Conservation (phyloP, 2,113 vertebrate genomes). For the Haemorhous mexicanus region DNA sequence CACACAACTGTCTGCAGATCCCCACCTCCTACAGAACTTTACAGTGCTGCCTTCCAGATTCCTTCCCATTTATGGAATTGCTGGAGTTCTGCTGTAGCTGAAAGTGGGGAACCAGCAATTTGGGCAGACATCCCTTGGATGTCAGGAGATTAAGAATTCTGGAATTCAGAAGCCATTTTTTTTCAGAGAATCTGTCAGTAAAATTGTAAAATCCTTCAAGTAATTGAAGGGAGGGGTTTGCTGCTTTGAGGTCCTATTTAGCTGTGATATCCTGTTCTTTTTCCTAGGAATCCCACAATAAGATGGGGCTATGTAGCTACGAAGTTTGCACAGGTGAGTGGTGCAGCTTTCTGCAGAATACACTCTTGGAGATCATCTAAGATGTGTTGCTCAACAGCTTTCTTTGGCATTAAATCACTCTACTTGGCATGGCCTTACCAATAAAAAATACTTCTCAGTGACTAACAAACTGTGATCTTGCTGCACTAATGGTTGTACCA, state of each 20-base stretch:
- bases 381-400: background rate
- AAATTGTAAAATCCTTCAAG: background rate
- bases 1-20: rapidly evolving
- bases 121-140: background rate
- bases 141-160: background rate
- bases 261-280: background rate
- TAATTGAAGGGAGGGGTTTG: background rate
- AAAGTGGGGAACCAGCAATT: background rate
- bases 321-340: conserved; percentile 88
- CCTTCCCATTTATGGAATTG: background rate
- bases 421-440: background rate
- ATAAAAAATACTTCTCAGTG: background rate
- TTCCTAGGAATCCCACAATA: conserved; percentile 82
- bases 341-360: background rate
- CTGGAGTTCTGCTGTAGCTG: background rate
- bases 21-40: rapidly evolving
- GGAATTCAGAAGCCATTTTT: background rate
- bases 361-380: background rate
- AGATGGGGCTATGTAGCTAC: conserved; percentile 91
- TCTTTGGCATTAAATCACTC: background rate
- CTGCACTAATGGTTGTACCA: background rate
- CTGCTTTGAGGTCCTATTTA: background rate
- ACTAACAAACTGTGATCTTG: background rate
- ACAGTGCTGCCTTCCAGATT: background rate
- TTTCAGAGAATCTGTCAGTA: background rate